Conservation (phyloP, 92 coral and sea anemone genomes). For the Metridium senile region DNA sequence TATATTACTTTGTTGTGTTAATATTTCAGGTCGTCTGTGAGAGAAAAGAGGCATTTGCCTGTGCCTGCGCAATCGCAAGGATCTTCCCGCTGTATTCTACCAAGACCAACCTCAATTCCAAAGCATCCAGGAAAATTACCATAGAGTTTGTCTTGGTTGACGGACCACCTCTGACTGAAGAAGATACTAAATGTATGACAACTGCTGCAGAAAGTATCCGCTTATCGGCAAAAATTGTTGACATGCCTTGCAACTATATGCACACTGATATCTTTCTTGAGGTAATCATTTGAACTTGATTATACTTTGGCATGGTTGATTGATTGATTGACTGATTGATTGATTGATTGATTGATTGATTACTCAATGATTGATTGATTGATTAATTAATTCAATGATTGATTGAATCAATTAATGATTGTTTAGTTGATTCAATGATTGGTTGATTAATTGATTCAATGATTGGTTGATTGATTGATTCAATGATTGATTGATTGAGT, state of each 20-base stretch:
- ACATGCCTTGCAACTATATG: conserved; percentile 91
- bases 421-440: not conserved
- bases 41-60: conserved; percentile 78
- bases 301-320: not conserved
- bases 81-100: conserved; percentile 81
- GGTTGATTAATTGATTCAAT: too few relatives aligned
- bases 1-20: too few relatives aligned
- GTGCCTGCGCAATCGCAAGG: conserved; percentile 92
- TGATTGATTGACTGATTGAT: not conserved
- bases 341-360: not conserved
- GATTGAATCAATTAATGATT: not conserved
- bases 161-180: conserved; percentile 62
- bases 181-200: conserved; percentile 73
- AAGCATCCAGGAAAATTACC: conserved; percentile 61
- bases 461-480: not conserved
- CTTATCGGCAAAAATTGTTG: conserved; percentile 88
- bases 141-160: conserved; percentile 85
- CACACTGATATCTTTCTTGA: conserved; percentile 90
- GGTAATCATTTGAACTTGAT: conserved; percentile 34
- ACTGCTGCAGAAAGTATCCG: conserved; percentile 89
- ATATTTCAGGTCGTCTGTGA: conserved; percentile 92
- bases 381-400: not conserved
- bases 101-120: conserved; percentile 45
- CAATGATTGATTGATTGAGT: not conserved
- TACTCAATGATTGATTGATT: too few relatives aligned